phyloP scores from a whole-genome alignment of 2,888 invertebrate genomes.

The Nephrotoma appendiculata region DNA sequence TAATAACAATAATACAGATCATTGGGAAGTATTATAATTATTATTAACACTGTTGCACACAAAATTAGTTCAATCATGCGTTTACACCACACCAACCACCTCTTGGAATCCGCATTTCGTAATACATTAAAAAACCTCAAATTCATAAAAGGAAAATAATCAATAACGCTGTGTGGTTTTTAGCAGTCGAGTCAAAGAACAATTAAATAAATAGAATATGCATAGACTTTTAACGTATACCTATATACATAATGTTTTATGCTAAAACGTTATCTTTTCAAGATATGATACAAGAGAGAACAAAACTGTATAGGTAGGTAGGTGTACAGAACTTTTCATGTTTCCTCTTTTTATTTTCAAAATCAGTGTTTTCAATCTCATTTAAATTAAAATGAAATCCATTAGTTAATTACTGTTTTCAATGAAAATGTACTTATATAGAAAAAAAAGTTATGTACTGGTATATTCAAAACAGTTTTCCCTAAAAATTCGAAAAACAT shows the following conservation, averaged over 20 bases:
- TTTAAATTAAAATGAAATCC: background rate
- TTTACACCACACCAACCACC: too few relatives aligned
- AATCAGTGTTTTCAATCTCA: background rate
- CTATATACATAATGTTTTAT: background rate
- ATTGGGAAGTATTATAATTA: too few relatives aligned
- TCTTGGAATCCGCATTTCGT: too few relatives aligned
- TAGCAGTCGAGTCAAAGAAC: background rate
- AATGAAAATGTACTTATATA: background rate
- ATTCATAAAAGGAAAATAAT: background rate
- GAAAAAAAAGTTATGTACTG: background rate
- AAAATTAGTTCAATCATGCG: too few relatives aligned
- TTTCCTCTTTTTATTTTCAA: background rate
- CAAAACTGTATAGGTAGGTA: background rate
- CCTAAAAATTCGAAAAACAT: background rate
- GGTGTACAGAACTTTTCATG: background rate
- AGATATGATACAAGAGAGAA: background rate
- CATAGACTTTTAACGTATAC: background rate
- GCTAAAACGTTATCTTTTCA: background rate
- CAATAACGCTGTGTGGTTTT: background rate
- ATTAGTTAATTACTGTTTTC: background rate
- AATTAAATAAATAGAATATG: background rate
- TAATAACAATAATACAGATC: too few relatives aligned
- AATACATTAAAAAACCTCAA: background rate
- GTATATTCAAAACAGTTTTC: background rate
- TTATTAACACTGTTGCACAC: too few relatives aligned